These are phyloP conservation scores for Lasioglossum pauxillum DNA, from an alignment of 2,888 invertebrate genomes.

Conservation along the genomic window DNA sequence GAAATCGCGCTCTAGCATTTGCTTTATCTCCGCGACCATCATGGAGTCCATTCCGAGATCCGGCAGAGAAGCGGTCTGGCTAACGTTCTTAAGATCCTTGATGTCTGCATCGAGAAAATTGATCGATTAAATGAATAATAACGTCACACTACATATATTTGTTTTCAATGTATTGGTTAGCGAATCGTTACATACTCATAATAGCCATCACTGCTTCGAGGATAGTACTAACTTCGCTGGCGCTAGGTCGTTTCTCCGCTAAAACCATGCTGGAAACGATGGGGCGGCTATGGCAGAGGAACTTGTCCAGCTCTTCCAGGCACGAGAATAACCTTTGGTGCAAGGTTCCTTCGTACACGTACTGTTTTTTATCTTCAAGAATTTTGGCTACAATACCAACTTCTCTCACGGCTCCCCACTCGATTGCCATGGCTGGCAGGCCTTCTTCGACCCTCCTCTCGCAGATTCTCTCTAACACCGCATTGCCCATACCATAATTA, in stretches of 20 bases:
- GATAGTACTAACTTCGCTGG: conserved; percentile 87
- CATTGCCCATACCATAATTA: conserved; percentile 87
- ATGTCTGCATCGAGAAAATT: conserved; percentile 73
- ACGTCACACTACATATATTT: neutral
- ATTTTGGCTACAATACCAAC: conserved; percentile 92
- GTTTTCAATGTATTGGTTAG: neutral
- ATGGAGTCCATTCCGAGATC: conserved; percentile 98
- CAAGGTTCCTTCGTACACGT: conserved; percentile 92
- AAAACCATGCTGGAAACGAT: conserved; percentile 94
- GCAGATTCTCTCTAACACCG: conserved; percentile 90
- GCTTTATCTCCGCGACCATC: conserved; percentile 98
- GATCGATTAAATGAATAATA: neutral
- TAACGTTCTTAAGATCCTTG: conserved; percentile 87
- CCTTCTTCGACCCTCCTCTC: conserved; percentile 79
- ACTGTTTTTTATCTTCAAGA: conserved; percentile 89
- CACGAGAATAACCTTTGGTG: conserved; percentile 95
- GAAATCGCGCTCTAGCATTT: conserved; percentile 94
- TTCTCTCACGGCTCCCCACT: conserved; percentile 89
- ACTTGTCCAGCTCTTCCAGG: conserved; percentile 89
- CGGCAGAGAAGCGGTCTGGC: conserved; percentile 90
- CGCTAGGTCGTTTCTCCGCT: conserved; percentile 91
- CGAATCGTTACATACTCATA: conserved; percentile 78
- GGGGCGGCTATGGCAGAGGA: conserved; percentile 88
- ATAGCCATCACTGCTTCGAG: conserved; percentile 90
- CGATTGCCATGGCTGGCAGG: conserved; percentile 86